phyloP scores from a whole-genome alignment of 1,140 invertebrate genomes.

The Sitobion miscanthi region DNA sequence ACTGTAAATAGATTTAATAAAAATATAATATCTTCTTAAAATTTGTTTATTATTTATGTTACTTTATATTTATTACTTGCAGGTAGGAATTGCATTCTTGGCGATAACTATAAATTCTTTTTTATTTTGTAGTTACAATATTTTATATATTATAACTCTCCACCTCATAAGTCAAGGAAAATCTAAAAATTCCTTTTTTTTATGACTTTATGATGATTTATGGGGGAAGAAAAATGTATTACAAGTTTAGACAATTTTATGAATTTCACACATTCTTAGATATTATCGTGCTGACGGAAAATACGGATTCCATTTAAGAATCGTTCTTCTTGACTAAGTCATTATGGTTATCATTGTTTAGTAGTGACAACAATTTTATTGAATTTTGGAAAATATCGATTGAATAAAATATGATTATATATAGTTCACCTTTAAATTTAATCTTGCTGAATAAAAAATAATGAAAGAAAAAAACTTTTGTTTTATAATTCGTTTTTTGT shows the following conservation, averaged over 20 bases:
- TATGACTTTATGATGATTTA: conserved; percentile 12
- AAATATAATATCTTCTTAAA: background rate
- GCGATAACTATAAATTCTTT: background rate
- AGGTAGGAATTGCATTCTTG: background rate
- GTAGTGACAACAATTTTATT: background rate
- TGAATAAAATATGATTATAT: background rate
- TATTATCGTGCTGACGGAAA: background rate
- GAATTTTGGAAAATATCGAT: background rate
- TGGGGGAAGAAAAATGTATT: background rate
- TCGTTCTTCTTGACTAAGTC: background rate
- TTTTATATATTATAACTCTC: background rate
- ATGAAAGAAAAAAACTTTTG: background rate
- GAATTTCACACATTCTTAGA: background rate
- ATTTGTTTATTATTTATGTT: background rate
- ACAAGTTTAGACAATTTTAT: background rate
- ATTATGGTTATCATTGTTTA: background rate
- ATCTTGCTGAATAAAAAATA: background rate
- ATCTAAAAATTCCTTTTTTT: conserved; percentile 21
- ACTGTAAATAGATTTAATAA: background rate
- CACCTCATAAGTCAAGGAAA: background rate
- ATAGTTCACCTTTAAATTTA: background rate
- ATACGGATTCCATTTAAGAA: background rate
- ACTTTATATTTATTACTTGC: background rate
- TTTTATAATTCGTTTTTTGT: too few species aligned
- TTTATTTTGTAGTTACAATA: background rate